Evolutionary conservation across 2,888 invertebrate species (phyloP).

Genomic region (Tiphia femorata): DNA sequence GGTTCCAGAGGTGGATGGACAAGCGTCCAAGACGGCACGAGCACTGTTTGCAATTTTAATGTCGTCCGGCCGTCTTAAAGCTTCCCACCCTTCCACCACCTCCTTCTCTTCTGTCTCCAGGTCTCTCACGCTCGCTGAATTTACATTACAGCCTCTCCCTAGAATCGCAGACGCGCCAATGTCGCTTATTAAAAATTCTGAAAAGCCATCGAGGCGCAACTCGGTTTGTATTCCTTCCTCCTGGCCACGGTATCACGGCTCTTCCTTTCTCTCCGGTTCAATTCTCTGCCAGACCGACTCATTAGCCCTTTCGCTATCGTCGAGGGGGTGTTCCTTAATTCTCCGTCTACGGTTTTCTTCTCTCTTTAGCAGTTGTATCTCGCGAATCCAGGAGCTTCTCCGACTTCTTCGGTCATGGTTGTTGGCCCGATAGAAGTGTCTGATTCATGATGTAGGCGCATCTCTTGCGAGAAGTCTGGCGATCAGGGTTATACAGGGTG

Average conservation of each 20-base stretch:
- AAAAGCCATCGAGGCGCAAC: conserved; percentile 35
- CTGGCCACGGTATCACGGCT: conserved; percentile 18
- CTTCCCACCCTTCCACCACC: conserved; percentile 8
- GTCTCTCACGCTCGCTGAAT: conserved; percentile 36
- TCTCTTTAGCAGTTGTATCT: no score
- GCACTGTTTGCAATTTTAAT: conserved; percentile 61
- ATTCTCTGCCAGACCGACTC: neutral
- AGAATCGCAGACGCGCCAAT: conserved; percentile 34
- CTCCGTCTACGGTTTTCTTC: no score
- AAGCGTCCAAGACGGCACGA: no score
- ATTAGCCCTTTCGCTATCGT: neutral
- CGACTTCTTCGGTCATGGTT: no score
- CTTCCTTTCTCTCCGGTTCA: neutral
- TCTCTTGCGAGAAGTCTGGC: no score
- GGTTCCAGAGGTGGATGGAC: no score
- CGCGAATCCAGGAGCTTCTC: no score
- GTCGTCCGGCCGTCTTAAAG: conserved; percentile 26
- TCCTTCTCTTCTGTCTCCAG: conserved; percentile 4
- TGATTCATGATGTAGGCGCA: no score
- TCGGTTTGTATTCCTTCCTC: conserved; percentile 7
- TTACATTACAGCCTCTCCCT: conserved; percentile 41
- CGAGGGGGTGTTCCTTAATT: no score
- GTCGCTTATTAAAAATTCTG: conserved; percentile 56
- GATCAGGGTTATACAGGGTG: no score
- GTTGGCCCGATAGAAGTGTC: no score